Evolutionary conservation across 2,888 invertebrate genomes (phyloP), one percentile per base, ranked within the genome.

Genomic region (Protophormia terraenovae): DNA sequence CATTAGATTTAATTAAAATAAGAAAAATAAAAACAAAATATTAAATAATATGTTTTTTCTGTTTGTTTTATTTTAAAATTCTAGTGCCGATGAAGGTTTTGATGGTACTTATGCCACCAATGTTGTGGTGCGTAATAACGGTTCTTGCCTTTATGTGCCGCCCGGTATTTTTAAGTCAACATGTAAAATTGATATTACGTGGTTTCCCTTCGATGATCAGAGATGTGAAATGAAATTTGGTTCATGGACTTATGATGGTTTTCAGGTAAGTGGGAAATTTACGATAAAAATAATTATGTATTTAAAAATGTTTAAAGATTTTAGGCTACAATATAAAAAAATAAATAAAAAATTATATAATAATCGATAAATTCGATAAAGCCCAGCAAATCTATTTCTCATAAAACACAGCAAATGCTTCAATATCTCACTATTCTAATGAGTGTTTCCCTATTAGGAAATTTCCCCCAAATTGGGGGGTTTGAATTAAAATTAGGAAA

Each of bases 181-280:
- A 88, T 99, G 99, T 94, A 97, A 97, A 94, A 99, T 99, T 91
- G 98, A 99, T 94, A 99, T 99, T 94, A 98, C 98, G 89, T 99
- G 98, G 98, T 99, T 99, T 93, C 99, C 99, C 80, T 99, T 99
- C 94, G 99, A 99, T 93, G 98, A 99, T 94, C 99, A 99, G 94
- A 96, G 96, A 89, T 99, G 99, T 93, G 97, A 98, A 93, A 97
- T 99, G 97, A 98, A 99, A 94, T 99, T 99, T 93, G 99, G 99
- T 89, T 98, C 98, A 91, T 99, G 99, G 99, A 99, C 99, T 86
- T 98, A 99, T 93, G 98, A 98, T 93, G 98, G 98, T 89, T 96
- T 97, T 94, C 97, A 97, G 95, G 97, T 97, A 92, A 92, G 88
- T 89, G 41, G 1, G 41, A 41, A 6, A 4, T 4, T 41, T 41